Percentiles rank a stretch among this genome's conserved stretches.
phyloP scores from a whole-genome alignment of 2,797 vertebrate species.

The Phoeniculus purpureus region DNA sequence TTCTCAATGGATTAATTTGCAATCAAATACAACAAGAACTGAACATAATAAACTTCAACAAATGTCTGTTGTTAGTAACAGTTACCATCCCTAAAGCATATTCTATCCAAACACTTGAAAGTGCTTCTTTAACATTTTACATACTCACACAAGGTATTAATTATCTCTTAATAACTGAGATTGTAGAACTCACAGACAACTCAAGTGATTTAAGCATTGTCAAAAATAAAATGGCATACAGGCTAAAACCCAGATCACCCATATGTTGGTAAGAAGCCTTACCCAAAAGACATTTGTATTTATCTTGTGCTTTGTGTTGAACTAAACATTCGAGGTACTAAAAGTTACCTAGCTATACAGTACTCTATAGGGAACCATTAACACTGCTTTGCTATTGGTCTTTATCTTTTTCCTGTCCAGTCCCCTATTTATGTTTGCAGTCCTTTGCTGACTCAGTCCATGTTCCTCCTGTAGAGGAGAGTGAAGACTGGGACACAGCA shows the following conservation, averaged over 20 bases:
- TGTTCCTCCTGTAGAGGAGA: background rate
- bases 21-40: background rate
- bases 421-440: background rate
- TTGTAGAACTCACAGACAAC: background rate
- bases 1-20: background rate
- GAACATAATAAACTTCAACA: background rate
- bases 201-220: background rate
- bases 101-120: conserved; percentile 1
- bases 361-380: background rate
- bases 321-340: background rate
- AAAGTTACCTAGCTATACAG: background rate
- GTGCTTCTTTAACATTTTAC: conserved; percentile 1
- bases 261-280: background rate
- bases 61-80: background rate
- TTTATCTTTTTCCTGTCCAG: background rate
- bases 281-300: background rate
- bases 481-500: background rate
- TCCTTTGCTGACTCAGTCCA: background rate
- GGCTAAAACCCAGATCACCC: background rate
- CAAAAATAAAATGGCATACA: background rate
- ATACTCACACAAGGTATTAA: background rate
- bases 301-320: background rate
- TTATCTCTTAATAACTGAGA: background rate
- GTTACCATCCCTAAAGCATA: background rate
- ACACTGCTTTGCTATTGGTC: background rate